Evolutionary conservation across 2,113 vertebrate genomes (phyloP), one percentile per base, ranked within the genome.

Genomic region (Planiliza haematocheilus): DNA sequence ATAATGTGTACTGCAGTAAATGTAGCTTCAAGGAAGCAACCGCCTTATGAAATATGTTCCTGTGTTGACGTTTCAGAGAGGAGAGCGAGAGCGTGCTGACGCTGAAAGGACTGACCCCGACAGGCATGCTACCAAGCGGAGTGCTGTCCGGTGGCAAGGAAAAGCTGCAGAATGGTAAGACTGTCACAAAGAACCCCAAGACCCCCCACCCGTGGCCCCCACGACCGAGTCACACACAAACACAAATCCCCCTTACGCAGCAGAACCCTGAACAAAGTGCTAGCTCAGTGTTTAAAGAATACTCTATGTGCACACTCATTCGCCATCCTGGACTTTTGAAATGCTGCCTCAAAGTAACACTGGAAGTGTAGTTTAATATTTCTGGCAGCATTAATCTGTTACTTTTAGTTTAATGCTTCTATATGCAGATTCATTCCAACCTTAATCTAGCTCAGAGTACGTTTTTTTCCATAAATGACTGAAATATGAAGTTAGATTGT

Each of bases 41-140:
- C 10, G 4, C 0, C 1, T 14, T 4, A 12, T 18, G 10, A 18
- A 52, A 16, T 16, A 11, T 49, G 13, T 51, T 3, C n/a, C 1
- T 70, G 34, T 10, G 21, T 79, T 17, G 48, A 1, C 50, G 39
- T 66, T 86, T 5, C 92, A 99, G 97, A 93, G 97, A 99, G 93
- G 97, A 99, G 92, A 99, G 97, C 82, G 97, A 99, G 93, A 99
- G 97, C 17, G 97, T 99, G 80, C 93, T 99, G 93, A 99, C 97
- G 0, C 95, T 99, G 93, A 99, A 99, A 85, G 97, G 97, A 49
- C 91, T 99, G 91, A 99, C 97, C 86, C 97, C 97, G 0, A 99
- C 97, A 9, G 97, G 97, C 87, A 99, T 99, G 97, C 94, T 99
- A 67, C 97, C 97, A 71, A 99, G 97, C 7, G 97, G 97, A 17